These are phyloP conservation scores for Ernsta delagoae DNA, from an alignment of 2,888 invertebrate genomes.

Conservation along the genomic window DNA sequence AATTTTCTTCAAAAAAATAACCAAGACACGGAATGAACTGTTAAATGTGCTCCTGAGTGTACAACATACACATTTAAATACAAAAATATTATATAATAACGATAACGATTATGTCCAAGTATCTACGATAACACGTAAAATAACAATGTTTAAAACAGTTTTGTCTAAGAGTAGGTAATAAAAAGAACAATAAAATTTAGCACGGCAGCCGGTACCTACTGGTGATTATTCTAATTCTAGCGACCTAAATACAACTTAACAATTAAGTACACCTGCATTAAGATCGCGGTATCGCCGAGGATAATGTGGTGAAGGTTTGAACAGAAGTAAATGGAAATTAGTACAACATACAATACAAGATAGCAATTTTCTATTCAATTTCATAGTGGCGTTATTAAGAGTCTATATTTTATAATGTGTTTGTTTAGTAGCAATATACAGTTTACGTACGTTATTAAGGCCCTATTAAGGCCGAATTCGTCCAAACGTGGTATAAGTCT, in stretches of 20 bases:
- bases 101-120: background rate
- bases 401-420: too few relatives aligned
- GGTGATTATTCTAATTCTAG: conserved; percentile 1
- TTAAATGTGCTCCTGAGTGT: too few relatives aligned
- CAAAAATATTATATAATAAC: too few relatives aligned
- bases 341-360: background rate
- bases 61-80: too few relatives aligned
- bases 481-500: too few relatives aligned
- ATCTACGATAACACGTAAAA: background rate
- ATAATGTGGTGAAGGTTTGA: background rate
- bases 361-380: background rate
- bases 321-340: too few relatives aligned
- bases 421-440: too few relatives aligned
- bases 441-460: too few relatives aligned
- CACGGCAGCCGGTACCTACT: background rate
- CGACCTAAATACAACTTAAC: conserved; percentile 20
- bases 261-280: conserved; percentile 6
- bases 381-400: background rate
- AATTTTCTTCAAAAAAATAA: too few relatives aligned
- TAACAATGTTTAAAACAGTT: background rate
- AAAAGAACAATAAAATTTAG: background rate
- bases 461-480: too few relatives aligned
- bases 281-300: conserved; percentile 16
- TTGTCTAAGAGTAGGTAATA: background rate
- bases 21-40: too few relatives aligned